Conservation (phyloP, 37 sponge, comb jelly and placozoan species). For the Crambe crambe region DNA sequence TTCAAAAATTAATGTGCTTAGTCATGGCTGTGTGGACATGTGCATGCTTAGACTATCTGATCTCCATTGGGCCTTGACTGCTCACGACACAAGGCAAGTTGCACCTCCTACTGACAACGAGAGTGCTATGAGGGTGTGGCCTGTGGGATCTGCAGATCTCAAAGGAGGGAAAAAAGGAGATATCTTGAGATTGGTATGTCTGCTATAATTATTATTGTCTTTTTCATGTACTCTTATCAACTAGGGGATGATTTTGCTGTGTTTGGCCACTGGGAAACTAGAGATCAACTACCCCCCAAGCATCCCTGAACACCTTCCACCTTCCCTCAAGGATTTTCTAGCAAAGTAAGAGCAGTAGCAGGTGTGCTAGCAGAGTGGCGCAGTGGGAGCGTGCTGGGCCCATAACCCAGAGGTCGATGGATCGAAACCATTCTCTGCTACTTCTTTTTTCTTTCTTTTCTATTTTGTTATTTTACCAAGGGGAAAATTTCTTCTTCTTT, state of each 20-base stretch:
- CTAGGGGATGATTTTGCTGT: conserved; percentile 78
- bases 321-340: conserved; percentile 53
- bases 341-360: conserved; percentile 33
- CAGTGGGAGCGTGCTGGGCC: neutral
- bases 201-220: conserved; percentile 9
- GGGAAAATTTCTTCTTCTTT: neutral
- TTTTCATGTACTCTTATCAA: neutral
- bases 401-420: neutral
- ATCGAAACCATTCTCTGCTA: neutral
- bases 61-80: conserved; percentile 41
- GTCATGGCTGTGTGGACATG: neutral
- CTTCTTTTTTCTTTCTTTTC: neutral
- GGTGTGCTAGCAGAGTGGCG: neutral
- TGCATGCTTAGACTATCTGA: conserved; percentile 57
- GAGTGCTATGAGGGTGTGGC: conserved; percentile 34
- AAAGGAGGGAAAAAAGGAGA: conserved; percentile 87
- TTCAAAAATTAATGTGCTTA: neutral
- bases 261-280: conserved; percentile 55
- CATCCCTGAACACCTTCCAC: conserved; percentile 54
- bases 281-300: conserved; percentile 47
- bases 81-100: neutral
- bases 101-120: conserved; percentile 20
- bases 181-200: conserved; percentile 70
- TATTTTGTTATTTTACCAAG: neutral
- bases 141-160: conserved; percentile 14